phyloP scores from a whole-genome alignment of 37 sponge, comb jelly and placozoan genomes.

The Spongia lamella region DNA sequence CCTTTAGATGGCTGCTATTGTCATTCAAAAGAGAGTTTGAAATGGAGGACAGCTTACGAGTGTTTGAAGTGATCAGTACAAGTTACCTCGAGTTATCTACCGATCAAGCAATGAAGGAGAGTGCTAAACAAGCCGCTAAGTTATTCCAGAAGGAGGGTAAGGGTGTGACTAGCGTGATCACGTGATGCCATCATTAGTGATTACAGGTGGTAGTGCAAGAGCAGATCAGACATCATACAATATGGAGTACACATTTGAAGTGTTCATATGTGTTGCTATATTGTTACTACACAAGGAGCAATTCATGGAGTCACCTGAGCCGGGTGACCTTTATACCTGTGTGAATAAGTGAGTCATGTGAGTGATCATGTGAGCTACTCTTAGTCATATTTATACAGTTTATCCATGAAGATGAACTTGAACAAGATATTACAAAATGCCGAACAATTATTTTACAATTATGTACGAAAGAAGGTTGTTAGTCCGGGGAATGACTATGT shows the following conservation, averaged over 20 bases:
- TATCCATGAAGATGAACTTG: conserved; percentile 69
- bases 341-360: conserved; percentile 59
- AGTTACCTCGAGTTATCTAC: conserved; percentile 78
- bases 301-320: conserved; percentile 52
- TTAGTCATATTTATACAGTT: conserved; percentile 25
- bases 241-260: conserved; percentile 77
- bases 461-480: conserved; percentile 44
- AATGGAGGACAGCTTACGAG: conserved; percentile 70
- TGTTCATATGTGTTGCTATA: conserved; percentile 88
- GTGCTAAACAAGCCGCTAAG: conserved; percentile 56
- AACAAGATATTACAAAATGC: conserved; percentile 44
- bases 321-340: conserved; percentile 53
- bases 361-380: neutral
- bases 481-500: neutral
- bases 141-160: conserved; percentile 61
- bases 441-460: conserved; percentile 71
- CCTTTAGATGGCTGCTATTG: conserved; percentile 77
- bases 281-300: conserved; percentile 40
- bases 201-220: conserved; percentile 52
- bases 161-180: no score
- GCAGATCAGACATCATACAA: conserved; percentile 36
- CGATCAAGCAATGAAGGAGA: conserved; percentile 65
- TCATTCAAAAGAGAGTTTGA: conserved; percentile 87
- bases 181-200: neutral
- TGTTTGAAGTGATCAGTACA: conserved; percentile 83